Percentiles rank a stretch among this genome's conserved stretches.
phyloP scores from a whole-genome alignment of 2,113 vertebrate genomes.

The Jaculus jaculus region DNA sequence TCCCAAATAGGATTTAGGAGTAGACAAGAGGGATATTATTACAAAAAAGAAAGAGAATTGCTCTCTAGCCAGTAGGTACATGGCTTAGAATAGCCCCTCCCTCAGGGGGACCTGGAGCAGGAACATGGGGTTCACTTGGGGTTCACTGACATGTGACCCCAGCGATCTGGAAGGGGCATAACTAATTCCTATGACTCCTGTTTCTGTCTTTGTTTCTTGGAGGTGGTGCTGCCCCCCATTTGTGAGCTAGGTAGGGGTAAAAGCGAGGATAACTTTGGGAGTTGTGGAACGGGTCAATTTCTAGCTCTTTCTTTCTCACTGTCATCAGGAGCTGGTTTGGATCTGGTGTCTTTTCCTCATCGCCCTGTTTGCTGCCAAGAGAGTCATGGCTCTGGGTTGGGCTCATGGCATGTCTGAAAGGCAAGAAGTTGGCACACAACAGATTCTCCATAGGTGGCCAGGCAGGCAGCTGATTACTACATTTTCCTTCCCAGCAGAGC shows the following conservation, averaged over 20 bases:
- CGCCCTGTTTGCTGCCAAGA: no score
- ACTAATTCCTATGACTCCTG: not conserved
- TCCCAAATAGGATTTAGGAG: not conserved
- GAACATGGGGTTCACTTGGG: no score
- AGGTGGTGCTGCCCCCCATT: not conserved
- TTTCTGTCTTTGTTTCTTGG: not conserved
- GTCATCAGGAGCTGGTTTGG: not conserved
- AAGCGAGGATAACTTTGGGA: not conserved
- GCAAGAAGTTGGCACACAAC: no score
- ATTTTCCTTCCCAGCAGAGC: no score
- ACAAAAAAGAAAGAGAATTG: not conserved
- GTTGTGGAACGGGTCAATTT: not conserved
- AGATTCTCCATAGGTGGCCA: no score
- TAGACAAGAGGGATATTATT: no score
- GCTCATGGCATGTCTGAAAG: not conserved
- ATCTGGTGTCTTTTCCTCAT: not conserved
- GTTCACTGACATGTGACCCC: fast-evolving
- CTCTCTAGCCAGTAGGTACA: not conserved
- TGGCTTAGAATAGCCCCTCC: not conserved
- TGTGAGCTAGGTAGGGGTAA: not conserved
- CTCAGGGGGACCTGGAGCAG: not conserved
- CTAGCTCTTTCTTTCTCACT: not conserved
- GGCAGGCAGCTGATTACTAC: not conserved
- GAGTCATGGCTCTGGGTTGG: not conserved
- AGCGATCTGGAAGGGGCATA: not conserved